Base-by-base conservation (phyloP, 2,113 vertebrate genomes). In the Crotalus horridus region DNA sequence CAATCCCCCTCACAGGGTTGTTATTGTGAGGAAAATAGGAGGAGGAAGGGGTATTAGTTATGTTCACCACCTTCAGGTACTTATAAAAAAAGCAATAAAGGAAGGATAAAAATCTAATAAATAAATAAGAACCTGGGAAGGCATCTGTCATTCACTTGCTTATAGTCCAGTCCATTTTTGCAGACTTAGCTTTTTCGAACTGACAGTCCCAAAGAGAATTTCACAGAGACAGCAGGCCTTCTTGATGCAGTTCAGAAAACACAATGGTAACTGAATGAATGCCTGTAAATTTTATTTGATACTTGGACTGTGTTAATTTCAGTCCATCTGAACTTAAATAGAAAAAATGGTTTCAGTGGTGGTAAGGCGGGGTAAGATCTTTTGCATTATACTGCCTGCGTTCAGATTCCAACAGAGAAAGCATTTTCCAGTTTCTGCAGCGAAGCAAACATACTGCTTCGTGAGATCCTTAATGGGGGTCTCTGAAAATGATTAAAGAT, bases 311-410 rank as follows among this genome's bases (percentile, higher is more conserved):
- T 0, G 0, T 90, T 90, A 69, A 93, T 94, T 86, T 93, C 91
- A 59, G 85, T 0, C 8, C 93, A 95, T 17, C 91, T 90, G 87
- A 93, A 64, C 93, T 94, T 95, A 91, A 91, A 95, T 74, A 48
- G 59, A 17, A 33, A 88, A 90, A 91, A 95, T 94, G 95, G 94
- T 92, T 96, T 95, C 96, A 95, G 96, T 96, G 96, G 43, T 26
- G 13, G 5, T 96, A 96, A 91, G 89, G 89, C 43, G 53, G 33
- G 95, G 33, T 91, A 81, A 91, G 89, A 93, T 92, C 94, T 87
- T 94, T 64, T 91, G 59, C 43, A 54, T 89, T 12, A 46, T 56
- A 23, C 87, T 94, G 69, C 93, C 91, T 90, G 11, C 87, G 91
- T 91, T 91, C 91, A 92, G 90, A 88, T 97, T 92, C 87, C 91